Evolutionary conservation across 2,113 vertebrate species (phyloP).

Genomic region (Oophaga pumilio): DNA sequence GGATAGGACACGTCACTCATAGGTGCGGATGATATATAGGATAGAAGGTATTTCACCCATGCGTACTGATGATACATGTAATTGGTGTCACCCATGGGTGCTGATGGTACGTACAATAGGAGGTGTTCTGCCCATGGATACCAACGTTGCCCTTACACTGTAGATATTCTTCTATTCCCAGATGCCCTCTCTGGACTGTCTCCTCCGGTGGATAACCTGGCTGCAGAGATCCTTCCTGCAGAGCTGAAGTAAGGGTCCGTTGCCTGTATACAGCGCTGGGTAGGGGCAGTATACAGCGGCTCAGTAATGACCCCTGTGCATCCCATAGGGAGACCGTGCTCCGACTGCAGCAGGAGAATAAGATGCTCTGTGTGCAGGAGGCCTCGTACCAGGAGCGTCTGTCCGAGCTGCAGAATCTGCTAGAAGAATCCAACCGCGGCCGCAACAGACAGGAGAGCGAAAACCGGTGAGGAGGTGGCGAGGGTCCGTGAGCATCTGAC

Average conservation of each 20-base stretch:
- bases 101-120: not conserved
- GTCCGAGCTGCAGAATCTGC: constrained; percentile 73
- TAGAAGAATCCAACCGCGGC: constrained; percentile 82
- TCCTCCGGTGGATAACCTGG: constrained; percentile 77
- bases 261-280: not conserved
- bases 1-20: no score
- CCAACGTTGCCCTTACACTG: no score
- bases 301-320: not conserved
- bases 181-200: constrained; percentile 69
- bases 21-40: no score
- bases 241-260: constrained; percentile 79
- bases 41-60: no score
- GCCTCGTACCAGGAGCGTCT: constrained; percentile 76
- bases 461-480: constrained; percentile 71
- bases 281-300: not conserved
- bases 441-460: constrained; percentile 81
- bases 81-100: not conserved
- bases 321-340: constrained; percentile 79
- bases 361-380: constrained; percentile 84
- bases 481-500: not conserved
- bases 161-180: constrained; percentile 56
- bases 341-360: constrained; percentile 86
- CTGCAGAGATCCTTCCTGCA: constrained; percentile 85
- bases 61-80: no score
- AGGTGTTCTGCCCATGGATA: not conserved